These are phyloP conservation scores for Oncorhynchus keta DNA, from an alignment of 2,113 vertebrate species.

Conservation along the genomic window DNA sequence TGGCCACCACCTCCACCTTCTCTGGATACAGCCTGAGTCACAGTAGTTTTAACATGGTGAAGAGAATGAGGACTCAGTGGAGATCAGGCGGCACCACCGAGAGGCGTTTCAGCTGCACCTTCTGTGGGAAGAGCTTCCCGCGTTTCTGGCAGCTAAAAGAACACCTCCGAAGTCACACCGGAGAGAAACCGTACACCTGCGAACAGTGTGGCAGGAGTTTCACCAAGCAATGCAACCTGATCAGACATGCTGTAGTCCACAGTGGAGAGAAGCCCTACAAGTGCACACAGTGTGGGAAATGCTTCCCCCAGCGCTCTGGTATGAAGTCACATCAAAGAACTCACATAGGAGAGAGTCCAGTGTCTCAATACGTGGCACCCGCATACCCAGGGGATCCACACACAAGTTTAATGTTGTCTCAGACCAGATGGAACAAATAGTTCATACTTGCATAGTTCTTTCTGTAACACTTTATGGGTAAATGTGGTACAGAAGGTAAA, in stretches of 20 bases:
- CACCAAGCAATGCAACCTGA: constrained; percentile 9
- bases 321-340: constrained; percentile 18
- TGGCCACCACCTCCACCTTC: too few species aligned
- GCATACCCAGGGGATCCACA: too few species aligned
- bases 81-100: constrained; percentile 1
- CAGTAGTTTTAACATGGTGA: too few species aligned
- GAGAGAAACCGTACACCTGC: constrained; percentile 53
- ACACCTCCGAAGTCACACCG: constrained; percentile 52
- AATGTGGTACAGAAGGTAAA: too few species aligned
- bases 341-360: constrained; percentile 10
- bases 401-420: too few species aligned
- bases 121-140: constrained; percentile 53
- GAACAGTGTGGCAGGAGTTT: constrained; percentile 46
- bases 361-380: too few species aligned
- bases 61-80: too few species aligned
- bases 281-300: constrained; percentile 15
- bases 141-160: constrained; percentile 52
- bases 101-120: constrained; percentile 43
- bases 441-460: too few species aligned
- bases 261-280: constrained; percentile 18
- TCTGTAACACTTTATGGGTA: too few species aligned
- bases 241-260: constrained; percentile 19
- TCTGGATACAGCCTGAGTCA: too few species aligned
- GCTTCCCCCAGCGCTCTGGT: constrained; percentile 19
- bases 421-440: too few species aligned